Conservation (phyloP, 2,113 vertebrate species). For the Hepsetus odoe region DNA sequence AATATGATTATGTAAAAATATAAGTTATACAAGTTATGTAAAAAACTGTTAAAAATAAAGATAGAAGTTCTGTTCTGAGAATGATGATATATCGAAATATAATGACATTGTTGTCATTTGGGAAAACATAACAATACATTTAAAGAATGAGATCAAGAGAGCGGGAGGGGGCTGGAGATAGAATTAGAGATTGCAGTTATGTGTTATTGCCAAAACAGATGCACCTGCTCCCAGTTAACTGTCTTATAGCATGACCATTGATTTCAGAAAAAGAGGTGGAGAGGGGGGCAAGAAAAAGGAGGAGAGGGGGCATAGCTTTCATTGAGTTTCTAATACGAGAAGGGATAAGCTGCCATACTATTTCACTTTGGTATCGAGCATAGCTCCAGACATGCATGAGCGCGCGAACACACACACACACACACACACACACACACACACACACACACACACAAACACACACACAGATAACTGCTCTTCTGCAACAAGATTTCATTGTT, state of each 20-base stretch:
- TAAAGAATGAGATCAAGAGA: neutral
- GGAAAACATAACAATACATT: too few relatives aligned
- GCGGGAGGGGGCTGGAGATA: neutral
- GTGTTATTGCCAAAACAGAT: slow-evolving; percentile 76
- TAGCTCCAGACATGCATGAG: too few relatives aligned
- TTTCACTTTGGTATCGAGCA: neutral
- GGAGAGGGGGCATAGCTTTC: slow-evolving; percentile 12
- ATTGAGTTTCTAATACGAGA: slow-evolving; percentile 3
- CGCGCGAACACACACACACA: neutral
- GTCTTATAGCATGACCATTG: slow-evolving; percentile 69
- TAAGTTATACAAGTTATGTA: too few relatives aligned
- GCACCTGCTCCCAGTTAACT: slow-evolving; percentile 72
- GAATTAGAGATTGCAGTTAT: neutral
- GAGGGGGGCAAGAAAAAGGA: neutral
- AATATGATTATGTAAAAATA: too few relatives aligned
- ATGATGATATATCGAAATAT: too few relatives aligned
- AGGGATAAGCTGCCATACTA: neutral
- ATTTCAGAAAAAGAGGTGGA: slow-evolving; percentile 60
- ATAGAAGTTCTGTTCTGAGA: too few relatives aligned
- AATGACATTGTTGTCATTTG: too few relatives aligned
- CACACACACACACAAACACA: slow-evolving; percentile 3
- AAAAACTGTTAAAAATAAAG: too few relatives aligned
- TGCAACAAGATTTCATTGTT: slow-evolving; percentile 7
- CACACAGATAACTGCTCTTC: slow-evolving; percentile 2
- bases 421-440: slow-evolving; percentile 7